These are phyloP conservation scores for Ichneumoninae sp. DNA, from an alignment of 2,888 invertebrate genomes.

Conservation along the genomic window DNA sequence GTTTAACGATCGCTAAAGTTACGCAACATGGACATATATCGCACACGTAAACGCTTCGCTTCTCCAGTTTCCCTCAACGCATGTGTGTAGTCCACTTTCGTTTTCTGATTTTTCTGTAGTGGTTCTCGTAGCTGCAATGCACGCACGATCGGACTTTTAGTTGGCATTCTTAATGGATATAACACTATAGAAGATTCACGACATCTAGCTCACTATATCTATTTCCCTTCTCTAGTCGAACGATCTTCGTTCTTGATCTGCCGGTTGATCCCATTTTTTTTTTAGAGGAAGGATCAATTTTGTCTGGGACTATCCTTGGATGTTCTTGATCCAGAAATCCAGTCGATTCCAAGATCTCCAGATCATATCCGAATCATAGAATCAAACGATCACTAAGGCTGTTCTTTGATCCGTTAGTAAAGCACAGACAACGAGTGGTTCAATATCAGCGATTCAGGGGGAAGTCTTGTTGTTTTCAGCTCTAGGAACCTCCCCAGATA, in stretches of 20 bases:
- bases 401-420: neutral
- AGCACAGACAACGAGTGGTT: neutral
- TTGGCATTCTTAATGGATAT: neutral
- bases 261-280: neutral
- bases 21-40: constrained; percentile 38
- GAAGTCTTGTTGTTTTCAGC: neutral
- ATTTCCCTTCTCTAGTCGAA: neutral
- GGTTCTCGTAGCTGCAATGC: constrained; percentile 32
- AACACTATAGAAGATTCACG: neutral
- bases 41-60: constrained; percentile 49
- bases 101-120: constrained; percentile 55
- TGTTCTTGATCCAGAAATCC: neutral
- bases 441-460: neutral
- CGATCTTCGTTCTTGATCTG: neutral
- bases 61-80: constrained; percentile 40
- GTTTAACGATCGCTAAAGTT: constrained; percentile 55
- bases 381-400: neutral
- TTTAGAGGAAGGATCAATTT: neutral
- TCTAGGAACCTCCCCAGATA: neutral
- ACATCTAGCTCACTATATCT: too few relatives aligned
- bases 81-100: constrained; percentile 50
- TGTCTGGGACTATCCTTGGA: neutral
- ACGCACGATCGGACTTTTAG: constrained; percentile 12
- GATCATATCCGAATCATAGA: neutral
- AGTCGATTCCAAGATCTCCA: neutral